phyloP scores from a whole-genome alignment of 2,113 vertebrate genomes.

The Megalops atlanticus region DNA sequence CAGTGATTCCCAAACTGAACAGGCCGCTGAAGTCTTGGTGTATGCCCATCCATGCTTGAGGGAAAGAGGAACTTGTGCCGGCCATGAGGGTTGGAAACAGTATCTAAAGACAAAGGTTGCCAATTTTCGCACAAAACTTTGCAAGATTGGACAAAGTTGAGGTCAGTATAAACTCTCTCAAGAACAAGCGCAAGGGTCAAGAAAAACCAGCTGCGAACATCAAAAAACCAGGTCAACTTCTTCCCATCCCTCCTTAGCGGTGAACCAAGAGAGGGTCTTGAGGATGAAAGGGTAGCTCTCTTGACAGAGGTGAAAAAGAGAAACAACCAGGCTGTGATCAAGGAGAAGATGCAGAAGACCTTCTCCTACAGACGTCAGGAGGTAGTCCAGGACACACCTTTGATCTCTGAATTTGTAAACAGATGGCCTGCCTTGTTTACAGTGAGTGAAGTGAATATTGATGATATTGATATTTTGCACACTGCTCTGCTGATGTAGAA shows the following conservation, averaged over 20 bases:
- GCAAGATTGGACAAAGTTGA: constrained; percentile 7
- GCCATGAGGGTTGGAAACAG: constrained; percentile 39
- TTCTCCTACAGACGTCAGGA: too few species aligned
- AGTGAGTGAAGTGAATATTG: too few species aligned
- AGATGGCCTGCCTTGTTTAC: too few species aligned
- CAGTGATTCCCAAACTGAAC: background rate
- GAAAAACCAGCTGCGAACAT: constrained; percentile 39
- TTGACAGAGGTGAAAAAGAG: too few species aligned
- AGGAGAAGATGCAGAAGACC: too few species aligned
- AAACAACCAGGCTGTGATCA: too few species aligned
- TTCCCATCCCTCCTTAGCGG: constrained; percentile 28
- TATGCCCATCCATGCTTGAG: constrained; percentile 39
- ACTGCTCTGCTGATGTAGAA: too few species aligned
- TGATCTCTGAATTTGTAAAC: too few species aligned
- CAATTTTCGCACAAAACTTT: constrained; percentile 35
- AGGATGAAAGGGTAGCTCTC: too few species aligned
- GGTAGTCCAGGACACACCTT: too few species aligned
- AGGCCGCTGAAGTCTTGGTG: constrained; percentile 17
- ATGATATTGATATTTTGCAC: too few species aligned
- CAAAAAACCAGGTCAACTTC: constrained; percentile 37
- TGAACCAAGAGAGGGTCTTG: too few species aligned
- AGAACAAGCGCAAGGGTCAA: constrained; percentile 36
- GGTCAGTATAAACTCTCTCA: constrained; percentile 26
- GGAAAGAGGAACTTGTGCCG: constrained; percentile 20
- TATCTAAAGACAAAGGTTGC: constrained; percentile 38